A percentile compares a stretch with the other conserved stretches of the same genome.
Conservation (phyloP, 2,888 invertebrate species). For the Elegia similella region DNA sequence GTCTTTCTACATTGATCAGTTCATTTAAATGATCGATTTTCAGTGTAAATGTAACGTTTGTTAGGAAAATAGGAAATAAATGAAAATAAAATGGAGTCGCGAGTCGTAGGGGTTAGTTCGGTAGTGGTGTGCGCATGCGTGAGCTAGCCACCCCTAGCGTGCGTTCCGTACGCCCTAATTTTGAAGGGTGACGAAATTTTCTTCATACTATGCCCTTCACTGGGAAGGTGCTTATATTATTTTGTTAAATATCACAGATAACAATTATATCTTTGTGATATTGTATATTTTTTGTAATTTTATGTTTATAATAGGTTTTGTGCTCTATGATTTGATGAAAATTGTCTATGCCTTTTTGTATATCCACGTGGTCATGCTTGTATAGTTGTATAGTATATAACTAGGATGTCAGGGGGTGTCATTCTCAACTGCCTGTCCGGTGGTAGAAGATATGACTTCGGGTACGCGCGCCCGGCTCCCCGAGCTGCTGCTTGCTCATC, state of each 20-base stretch:
- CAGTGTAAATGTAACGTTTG: conserved; percentile 29
- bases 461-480: too few relatives aligned
- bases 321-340: neutral
- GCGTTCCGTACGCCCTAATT: conserved; percentile 44
- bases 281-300: neutral
- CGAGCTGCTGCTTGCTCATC: too few relatives aligned
- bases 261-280: neutral
- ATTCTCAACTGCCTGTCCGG: too few relatives aligned
- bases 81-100: conserved; percentile 70
- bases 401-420: too few relatives aligned
- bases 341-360: too few relatives aligned
- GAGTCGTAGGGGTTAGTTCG: conserved; percentile 52
- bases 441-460: too few relatives aligned
- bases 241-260: neutral
- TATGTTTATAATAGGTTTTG: neutral
- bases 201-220: neutral
- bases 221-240: neutral
- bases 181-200: conserved; percentile 18
- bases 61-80: conserved; percentile 48
- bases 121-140: conserved; percentile 56
- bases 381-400: too few relatives aligned
- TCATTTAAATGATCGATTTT: neutral
- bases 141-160: conserved; percentile 34
- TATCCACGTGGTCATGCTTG: too few relatives aligned
- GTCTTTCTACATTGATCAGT: conserved; percentile 8